Evolutionary conservation across 2,888 invertebrate genomes (phyloP).

Genomic region (Embidobia sp.): DNA sequence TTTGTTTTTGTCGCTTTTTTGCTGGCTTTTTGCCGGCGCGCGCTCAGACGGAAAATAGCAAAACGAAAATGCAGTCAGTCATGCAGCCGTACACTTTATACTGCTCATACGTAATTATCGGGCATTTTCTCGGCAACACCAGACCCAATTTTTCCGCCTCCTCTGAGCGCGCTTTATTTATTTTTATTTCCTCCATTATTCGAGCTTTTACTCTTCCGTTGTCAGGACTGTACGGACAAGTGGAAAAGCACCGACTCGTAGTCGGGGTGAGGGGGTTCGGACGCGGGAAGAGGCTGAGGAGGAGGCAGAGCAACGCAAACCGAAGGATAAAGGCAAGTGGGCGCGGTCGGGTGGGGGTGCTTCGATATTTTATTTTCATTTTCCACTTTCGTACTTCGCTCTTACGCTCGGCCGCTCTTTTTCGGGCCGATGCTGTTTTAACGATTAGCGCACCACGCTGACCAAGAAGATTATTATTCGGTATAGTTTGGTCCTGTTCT

Average conservation of each 20-base stretch:
- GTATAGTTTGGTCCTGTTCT: constrained; percentile 38
- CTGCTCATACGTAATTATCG: constrained; percentile 76
- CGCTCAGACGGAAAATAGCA: constrained; percentile 63
- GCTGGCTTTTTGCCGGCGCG: constrained; percentile 37
- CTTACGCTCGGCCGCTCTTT: constrained; percentile 53
- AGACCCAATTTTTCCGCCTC: constrained; percentile 64
- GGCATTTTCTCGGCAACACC: constrained; percentile 68
- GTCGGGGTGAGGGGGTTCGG: constrained; percentile 32
- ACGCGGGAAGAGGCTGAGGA: constrained; percentile 19
- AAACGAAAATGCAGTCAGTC: constrained; percentile 63
- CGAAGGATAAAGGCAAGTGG: constrained; percentile 42
- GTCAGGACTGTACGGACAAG: constrained; percentile 49
- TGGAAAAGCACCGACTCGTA: constrained; percentile 6
- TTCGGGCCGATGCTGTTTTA: constrained; percentile 65
- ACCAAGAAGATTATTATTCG: constrained; percentile 67
- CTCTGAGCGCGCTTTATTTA: constrained; percentile 63
- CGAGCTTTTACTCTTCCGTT: constrained; percentile 67
- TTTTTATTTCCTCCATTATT: constrained; percentile 69
- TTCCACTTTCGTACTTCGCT: constrained; percentile 50
- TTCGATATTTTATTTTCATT: constrained; percentile 62
- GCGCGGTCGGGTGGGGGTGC: constrained; percentile 17
- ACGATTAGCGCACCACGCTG: constrained; percentile 66
- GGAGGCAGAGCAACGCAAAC: constrained; percentile 39
- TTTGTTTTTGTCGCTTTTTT: constrained; percentile 18
- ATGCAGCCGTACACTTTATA: constrained; percentile 69